Evolutionary conservation across 2,113 vertebrate genomes (phyloP).

Genomic region (Poecilia latipinna): DNA sequence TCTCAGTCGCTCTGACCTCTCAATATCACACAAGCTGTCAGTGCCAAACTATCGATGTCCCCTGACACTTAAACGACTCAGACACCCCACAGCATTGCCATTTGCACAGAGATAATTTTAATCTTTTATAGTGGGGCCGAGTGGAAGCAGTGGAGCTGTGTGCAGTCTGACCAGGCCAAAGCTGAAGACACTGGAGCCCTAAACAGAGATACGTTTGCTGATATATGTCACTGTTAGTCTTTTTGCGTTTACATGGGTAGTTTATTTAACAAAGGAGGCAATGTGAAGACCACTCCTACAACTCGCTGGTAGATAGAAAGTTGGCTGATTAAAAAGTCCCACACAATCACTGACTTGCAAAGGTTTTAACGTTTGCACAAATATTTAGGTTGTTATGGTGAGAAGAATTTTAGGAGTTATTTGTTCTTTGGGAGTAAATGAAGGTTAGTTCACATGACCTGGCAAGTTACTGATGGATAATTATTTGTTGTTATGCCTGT

Average conservation of each 20-base stretch:
- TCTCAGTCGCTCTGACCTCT: slow-evolving; percentile 60
- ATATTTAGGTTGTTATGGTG: background rate
- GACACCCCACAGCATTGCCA: slow-evolving; percentile 59
- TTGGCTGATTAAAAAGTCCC: slow-evolving; percentile 7
- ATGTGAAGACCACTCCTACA: slow-evolving; percentile 3
- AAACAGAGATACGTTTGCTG: slow-evolving; percentile 22
- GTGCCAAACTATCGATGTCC: slow-evolving; percentile 61
- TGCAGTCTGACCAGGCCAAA: slow-evolving; percentile 40
- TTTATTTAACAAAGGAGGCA: slow-evolving; percentile 19
- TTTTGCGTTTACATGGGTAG: slow-evolving; percentile 11
- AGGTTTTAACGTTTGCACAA: background rate
- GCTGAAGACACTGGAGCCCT: slow-evolving; percentile 28
- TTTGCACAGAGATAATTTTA: slow-evolving; percentile 67
- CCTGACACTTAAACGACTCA: slow-evolving; percentile 57
- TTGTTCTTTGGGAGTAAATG: slow-evolving; percentile 8
- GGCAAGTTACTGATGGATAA: slow-evolving; percentile 29
- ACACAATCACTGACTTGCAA: background rate
- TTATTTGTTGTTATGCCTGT: slow-evolving; percentile 8
- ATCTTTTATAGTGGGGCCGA: slow-evolving; percentile 40
- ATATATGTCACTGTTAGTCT: background rate
- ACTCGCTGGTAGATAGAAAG: slow-evolving; percentile 8
- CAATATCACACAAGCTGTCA: slow-evolving; percentile 68
- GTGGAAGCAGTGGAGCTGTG: slow-evolving; percentile 33
- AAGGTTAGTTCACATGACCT: slow-evolving; percentile 34
- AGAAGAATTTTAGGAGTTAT: background rate